Conservation (phyloP, 1,140 invertebrate species). For the Drosophila suzukii region DNA sequence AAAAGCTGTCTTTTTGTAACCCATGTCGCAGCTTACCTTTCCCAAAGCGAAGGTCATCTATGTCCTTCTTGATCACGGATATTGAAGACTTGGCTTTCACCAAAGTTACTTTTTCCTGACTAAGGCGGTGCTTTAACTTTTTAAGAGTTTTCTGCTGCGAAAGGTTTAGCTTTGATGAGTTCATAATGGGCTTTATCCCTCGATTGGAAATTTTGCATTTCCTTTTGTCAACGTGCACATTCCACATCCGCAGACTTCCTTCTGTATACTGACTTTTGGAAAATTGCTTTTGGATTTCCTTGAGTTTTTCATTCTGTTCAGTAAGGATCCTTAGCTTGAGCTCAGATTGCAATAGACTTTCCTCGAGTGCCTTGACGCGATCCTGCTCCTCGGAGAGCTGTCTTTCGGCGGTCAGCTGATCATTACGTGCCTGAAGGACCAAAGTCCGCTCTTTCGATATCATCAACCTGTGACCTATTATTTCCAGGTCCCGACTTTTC, state of each 20-base stretch:
- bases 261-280: background rate
- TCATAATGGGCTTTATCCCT: background rate
- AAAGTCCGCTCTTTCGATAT: conserved; percentile 3
- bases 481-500: background rate
- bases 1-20: too few species aligned
- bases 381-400: background rate
- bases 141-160: background rate
- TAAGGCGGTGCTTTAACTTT: background rate
- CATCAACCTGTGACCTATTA: conserved; percentile 5
- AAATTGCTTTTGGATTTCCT: background rate
- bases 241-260: background rate
- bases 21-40: background rate
- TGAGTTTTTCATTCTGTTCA: background rate
- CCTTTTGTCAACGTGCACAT: background rate
- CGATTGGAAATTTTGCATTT: background rate
- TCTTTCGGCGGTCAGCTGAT: background rate
- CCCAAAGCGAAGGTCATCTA: background rate
- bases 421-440: background rate
- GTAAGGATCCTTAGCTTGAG: background rate
- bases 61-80: background rate
- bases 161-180: background rate
- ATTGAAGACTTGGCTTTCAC: background rate
- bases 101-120: background rate
- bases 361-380: background rate
- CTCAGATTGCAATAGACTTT: background rate